A percentile compares a stretch with the other conserved stretches of the same genome.
Evolutionary conservation across 2,797 vertebrate genomes (phyloP).

Genomic region (Malacoraja senta): DNA sequence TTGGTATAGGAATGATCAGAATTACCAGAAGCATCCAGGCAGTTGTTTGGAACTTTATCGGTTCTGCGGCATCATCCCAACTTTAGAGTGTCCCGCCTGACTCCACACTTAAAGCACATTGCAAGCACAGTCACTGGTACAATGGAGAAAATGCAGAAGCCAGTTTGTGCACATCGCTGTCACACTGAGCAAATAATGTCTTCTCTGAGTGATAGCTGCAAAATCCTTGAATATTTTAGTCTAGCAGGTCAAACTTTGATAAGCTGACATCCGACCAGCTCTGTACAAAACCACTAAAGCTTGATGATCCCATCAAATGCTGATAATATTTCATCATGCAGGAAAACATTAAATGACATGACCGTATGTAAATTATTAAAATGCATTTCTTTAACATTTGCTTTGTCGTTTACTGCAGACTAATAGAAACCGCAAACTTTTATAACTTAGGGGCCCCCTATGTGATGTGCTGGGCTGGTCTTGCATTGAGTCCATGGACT

Average conservation of each 20-base stretch:
- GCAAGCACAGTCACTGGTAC: too few relatives aligned
- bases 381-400: not conserved
- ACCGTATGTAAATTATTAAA: not conserved
- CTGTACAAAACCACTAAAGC: not conserved
- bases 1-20: not conserved
- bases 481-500: conserved; percentile 69
- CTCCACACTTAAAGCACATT: too few relatives aligned
- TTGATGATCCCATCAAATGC: not conserved
- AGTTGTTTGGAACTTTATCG: not conserved
- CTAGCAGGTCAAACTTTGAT: not conserved
- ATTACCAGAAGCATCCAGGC: not conserved
- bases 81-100: too few relatives aligned
- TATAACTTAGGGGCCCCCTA: not conserved
- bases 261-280: not conserved
- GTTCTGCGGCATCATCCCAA: not conserved
- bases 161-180: too few relatives aligned
- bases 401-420: not conserved
- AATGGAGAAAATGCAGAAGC: too few relatives aligned
- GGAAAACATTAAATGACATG: not conserved
- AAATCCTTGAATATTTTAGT: not conserved
- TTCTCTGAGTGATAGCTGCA: not conserved
- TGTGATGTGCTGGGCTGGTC: conserved; percentile 41
- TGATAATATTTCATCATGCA: not conserved
- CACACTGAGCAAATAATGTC: too few relatives aligned
- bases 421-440: not conserved